A percentile compares a stretch with the other conserved stretches of the same genome.
Evolutionary conservation across 30 jellyfish, hydroid and myxozoan genomes (phyloP).

Genomic region (Morbakka virulenta): DNA sequence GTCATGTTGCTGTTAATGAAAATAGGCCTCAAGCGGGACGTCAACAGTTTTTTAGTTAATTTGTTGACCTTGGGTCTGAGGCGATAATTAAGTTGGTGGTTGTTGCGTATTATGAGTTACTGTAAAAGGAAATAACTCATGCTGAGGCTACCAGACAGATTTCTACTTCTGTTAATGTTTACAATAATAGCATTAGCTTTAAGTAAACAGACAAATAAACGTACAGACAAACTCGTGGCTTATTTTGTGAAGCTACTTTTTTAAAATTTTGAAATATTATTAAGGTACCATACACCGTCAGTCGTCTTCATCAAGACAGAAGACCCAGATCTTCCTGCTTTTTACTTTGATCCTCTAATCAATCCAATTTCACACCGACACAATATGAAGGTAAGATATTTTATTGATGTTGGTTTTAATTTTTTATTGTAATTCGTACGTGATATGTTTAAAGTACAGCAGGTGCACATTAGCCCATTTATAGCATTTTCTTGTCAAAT

Average conservation of each 20-base stretch:
- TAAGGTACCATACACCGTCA: slow-evolving; percentile 96
- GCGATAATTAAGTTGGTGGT: slow-evolving; percentile 41
- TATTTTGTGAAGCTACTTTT: too few species aligned
- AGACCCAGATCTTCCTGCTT: slow-evolving; percentile 99
- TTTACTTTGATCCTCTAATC: slow-evolving; percentile 94
- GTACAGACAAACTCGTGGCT: too few species aligned
- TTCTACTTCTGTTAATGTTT: too few species aligned
- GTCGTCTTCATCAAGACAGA: slow-evolving; percentile 98
- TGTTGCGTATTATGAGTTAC: slow-evolving; percentile 47
- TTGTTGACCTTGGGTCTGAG: slow-evolving; percentile 76
- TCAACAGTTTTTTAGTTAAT: background rate
- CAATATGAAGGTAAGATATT: slow-evolving; percentile 67
- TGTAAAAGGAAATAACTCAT: background rate
- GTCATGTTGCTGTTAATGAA: background rate
- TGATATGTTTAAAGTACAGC: background rate
- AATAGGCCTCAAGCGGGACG: background rate
- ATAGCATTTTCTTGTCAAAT: too few species aligned
- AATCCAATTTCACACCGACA: slow-evolving; percentile 98
- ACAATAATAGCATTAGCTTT: too few species aligned
- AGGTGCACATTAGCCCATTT: too few species aligned
- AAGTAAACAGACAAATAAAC: too few species aligned
- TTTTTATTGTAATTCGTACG: background rate
- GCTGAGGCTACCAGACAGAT: background rate
- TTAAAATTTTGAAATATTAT: background rate
- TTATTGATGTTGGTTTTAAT: background rate